phyloP scores from a whole-genome alignment of 2,888 invertebrate species.

The Chrysolina haemoptera region DNA sequence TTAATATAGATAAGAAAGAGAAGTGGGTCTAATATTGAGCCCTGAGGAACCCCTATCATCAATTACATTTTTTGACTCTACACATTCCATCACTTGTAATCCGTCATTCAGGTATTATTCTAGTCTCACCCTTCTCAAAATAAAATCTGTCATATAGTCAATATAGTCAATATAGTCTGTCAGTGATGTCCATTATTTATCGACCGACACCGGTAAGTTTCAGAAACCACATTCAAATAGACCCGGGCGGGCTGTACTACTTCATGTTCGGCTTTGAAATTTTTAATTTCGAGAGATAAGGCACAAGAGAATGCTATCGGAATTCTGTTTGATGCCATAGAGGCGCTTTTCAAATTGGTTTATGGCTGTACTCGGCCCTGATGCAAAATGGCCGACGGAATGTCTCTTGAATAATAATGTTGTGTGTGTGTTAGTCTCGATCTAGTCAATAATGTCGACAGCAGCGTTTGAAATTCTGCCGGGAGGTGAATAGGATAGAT shows the following conservation, averaged over 20 bases:
- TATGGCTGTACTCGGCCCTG: constrained; percentile 45
- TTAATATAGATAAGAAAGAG: too few species aligned
- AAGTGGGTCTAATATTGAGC: too few species aligned
- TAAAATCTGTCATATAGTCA: too few species aligned
- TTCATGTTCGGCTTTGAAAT: background rate
- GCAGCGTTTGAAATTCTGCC: constrained; percentile 31
- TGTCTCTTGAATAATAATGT: constrained; percentile 42
- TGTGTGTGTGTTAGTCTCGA: constrained; percentile 24
- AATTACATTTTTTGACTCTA: too few species aligned
- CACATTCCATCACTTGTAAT: too few species aligned
- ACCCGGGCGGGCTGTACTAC: background rate
- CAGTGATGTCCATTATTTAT: background rate
- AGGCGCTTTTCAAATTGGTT: constrained; percentile 50
- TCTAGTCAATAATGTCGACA: constrained; percentile 43
- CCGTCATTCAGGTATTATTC: too few species aligned
- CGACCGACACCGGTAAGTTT: background rate
- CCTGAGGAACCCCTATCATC: too few species aligned
- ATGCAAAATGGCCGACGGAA: constrained; percentile 41
- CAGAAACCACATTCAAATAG: background rate
- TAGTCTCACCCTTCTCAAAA: too few species aligned
- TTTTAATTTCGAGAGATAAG: constrained; percentile 40
- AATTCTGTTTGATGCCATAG: constrained; percentile 49
- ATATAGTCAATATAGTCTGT: too few species aligned
- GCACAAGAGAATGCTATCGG: constrained; percentile 42
- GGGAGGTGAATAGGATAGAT: constrained; percentile 2